phyloP scores from a whole-genome alignment of 2,113 vertebrate species.

The Cinclus mexicanus region DNA sequence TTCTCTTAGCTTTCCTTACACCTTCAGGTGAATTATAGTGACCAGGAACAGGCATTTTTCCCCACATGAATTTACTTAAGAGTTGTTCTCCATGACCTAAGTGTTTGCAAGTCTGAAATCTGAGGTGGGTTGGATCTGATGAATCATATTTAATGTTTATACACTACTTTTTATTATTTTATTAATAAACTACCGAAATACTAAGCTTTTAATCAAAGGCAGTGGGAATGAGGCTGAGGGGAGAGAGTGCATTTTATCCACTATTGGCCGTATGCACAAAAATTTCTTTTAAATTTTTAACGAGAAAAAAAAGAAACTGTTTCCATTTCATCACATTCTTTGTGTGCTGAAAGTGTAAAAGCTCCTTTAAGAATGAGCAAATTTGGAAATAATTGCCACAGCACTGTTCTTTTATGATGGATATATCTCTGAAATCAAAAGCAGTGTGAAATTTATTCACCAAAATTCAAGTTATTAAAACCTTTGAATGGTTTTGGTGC shows the following conservation, averaged over 20 bases:
- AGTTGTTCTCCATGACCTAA: neutral
- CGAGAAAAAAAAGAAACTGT: neutral
- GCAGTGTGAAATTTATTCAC: neutral
- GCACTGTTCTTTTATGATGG: neutral
- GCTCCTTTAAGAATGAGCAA: neutral
- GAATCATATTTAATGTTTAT: neutral
- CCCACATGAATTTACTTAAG: neutral
- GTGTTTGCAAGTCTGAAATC: neutral
- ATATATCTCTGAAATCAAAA: neutral
- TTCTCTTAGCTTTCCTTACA: neutral
- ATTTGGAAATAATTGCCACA: neutral
- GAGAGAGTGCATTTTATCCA: neutral
- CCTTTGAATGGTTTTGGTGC: neutral
- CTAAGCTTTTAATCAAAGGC: neutral
- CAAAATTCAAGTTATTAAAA: conserved; percentile 14
- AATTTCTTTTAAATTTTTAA: neutral
- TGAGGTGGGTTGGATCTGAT: neutral
- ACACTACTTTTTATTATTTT: neutral
- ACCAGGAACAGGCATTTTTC: neutral
- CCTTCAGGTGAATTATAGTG: neutral
- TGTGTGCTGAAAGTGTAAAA: neutral
- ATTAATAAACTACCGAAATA: neutral
- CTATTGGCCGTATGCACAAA: too few relatives aligned
- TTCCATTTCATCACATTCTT: neutral
- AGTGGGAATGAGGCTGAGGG: neutral